These are phyloP conservation scores for Synanthedon formicaeformis DNA, from an alignment of 2,888 invertebrate species.

Conservation along the genomic window DNA sequence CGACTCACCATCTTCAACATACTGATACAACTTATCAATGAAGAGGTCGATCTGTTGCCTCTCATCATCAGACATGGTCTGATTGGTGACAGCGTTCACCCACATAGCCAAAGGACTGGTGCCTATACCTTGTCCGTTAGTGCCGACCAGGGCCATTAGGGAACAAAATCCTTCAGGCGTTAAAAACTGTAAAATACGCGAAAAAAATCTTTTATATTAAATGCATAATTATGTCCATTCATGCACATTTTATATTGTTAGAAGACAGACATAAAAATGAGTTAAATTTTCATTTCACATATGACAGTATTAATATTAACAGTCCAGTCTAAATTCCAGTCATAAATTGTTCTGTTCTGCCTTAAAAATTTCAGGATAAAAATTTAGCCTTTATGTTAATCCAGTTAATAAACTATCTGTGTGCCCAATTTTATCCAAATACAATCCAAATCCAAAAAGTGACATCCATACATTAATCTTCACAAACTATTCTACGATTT, in stretches of 20 bases:
- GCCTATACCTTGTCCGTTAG: conserved; percentile 96
- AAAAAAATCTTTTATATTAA: background rate
- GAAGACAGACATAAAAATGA: background rate
- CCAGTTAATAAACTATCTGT: too few relatives aligned
- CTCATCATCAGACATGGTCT: conserved; percentile 76
- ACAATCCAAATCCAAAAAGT: too few relatives aligned
- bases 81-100: conserved; percentile 80
- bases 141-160: conserved; percentile 78
- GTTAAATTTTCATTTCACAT: too few relatives aligned
- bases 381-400: too few relatives aligned
- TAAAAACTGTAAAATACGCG: conserved; percentile 60
- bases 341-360: too few relatives aligned
- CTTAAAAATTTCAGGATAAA: too few relatives aligned
- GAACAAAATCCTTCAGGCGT: conserved; percentile 86
- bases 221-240: background rate
- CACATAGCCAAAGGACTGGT: conserved; percentile 90
- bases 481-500: too few relatives aligned
- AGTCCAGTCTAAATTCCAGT: too few relatives aligned
- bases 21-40: conserved; percentile 85
- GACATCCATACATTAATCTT: too few relatives aligned
- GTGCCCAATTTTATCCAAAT: too few relatives aligned
- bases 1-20: conserved; percentile 80
- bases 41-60: conserved; percentile 77
- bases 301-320: too few relatives aligned
- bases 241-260: too few relatives aligned